These are phyloP conservation scores for Perdita meconis DNA, from an alignment of 2,888 invertebrate genomes.

Conservation along the genomic window DNA sequence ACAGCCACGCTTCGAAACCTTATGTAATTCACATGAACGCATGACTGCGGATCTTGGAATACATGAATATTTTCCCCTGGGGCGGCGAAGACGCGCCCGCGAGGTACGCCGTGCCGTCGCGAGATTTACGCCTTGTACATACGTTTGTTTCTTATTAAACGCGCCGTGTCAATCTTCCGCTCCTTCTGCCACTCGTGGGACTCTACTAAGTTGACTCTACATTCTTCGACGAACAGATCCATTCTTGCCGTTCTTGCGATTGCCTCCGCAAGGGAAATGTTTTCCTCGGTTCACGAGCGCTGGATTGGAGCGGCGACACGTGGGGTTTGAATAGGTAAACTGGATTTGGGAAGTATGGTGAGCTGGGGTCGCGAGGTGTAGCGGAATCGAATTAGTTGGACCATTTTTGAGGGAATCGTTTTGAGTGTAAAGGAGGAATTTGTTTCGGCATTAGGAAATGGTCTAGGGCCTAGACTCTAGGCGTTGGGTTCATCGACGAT, in stretches of 20 bases:
- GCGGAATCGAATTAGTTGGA: too few species aligned
- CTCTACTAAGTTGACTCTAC: too few species aligned
- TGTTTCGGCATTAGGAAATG: too few species aligned
- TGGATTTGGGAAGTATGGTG: too few species aligned
- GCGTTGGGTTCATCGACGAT: too few species aligned
- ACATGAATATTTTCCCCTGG: slow-evolving; percentile 32
- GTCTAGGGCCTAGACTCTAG: too few species aligned
- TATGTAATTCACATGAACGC: slow-evolving; percentile 39
- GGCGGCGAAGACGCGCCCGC: not conserved
- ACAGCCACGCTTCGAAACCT: not conserved
- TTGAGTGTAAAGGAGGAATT: too few species aligned
- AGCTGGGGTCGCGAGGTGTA: too few species aligned
- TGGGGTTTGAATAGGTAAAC: not conserved
- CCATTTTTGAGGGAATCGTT: too few species aligned
- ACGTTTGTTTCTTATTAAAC: slow-evolving; percentile 6
- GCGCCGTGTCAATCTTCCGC: not conserved
- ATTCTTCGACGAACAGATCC: not conserved
- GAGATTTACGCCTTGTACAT: slow-evolving; percentile 22
- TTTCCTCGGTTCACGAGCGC: not conserved
- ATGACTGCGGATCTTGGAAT: slow-evolving; percentile 8
- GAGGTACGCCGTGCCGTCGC: not conserved
- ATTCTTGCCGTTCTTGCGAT: not conserved
- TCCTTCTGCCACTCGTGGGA: not conserved
- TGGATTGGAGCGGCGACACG: not conserved
- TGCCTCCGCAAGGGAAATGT: not conserved